Evolutionary conservation across 2,113 vertebrate genomes (phyloP).

Genomic region (Mola mola): DNA sequence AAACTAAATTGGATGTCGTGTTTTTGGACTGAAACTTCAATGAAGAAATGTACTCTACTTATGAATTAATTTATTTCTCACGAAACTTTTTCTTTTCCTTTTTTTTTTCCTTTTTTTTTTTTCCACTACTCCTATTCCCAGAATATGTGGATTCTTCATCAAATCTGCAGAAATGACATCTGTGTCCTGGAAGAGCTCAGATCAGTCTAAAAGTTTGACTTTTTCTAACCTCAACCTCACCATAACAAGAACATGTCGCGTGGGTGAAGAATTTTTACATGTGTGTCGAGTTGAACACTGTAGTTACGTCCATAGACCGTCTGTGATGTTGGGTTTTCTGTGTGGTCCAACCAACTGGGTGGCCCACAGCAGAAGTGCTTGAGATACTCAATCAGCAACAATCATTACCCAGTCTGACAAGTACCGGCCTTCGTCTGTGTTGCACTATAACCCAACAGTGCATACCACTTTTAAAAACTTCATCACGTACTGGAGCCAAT

Average conservation of each 20-base stretch:
- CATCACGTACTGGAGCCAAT: slow-evolving; percentile 42
- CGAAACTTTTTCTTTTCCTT: too few relatives aligned
- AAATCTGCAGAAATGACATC: background rate
- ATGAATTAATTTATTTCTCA: too few relatives aligned
- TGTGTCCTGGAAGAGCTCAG: slow-evolving; percentile 32
- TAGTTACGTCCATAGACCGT: too few relatives aligned
- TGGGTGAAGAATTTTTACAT: too few relatives aligned
- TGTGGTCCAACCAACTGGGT: slow-evolving; percentile 64
- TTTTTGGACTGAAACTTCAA: slow-evolving; percentile 12
- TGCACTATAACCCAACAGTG: slow-evolving; percentile 11
- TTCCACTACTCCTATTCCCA: too few relatives aligned
- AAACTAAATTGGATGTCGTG: slow-evolving; percentile 16
- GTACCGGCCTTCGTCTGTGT: too few relatives aligned
- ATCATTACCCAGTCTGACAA: slow-evolving; percentile 7
- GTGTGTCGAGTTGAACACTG: too few relatives aligned
- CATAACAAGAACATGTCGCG: too few relatives aligned
- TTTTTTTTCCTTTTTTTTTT: too few relatives aligned
- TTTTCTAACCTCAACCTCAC: slow-evolving; percentile 25
- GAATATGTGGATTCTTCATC: too few relatives aligned
- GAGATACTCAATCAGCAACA: slow-evolving; percentile 72
- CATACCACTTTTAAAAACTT: slow-evolving; percentile 47
- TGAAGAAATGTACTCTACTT: too few relatives aligned
- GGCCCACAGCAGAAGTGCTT: slow-evolving; percentile 59
- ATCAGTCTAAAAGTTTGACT: slow-evolving; percentile 12
- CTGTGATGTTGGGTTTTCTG: too few relatives aligned